A percentile compares a stretch with the other conserved stretches of the same genome.
Conservation (phyloP, 1,140 invertebrate genomes). For the Heliconius nattereri region DNA sequence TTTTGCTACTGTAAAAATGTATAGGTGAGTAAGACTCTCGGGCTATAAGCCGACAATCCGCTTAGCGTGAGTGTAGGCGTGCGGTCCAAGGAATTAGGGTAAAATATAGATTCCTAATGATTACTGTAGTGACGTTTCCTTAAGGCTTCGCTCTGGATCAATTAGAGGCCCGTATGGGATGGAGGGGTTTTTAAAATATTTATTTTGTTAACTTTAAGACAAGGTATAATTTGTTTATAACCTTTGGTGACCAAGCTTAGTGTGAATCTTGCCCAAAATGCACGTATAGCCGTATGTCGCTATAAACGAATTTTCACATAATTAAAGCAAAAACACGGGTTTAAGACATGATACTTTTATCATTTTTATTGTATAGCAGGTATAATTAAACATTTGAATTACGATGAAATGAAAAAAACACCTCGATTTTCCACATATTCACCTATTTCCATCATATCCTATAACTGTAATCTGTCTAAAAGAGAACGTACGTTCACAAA, state of each 20-base stretch:
- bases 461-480: slow-evolving; percentile 30
- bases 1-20: slow-evolving; percentile 72
- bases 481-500: slow-evolving; percentile 33
- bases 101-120: slow-evolving; percentile 66
- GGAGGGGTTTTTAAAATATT: background rate
- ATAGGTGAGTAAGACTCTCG: slow-evolving; percentile 67
- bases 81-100: slow-evolving; percentile 63
- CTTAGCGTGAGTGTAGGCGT: slow-evolving; percentile 65
- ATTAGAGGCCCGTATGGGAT: background rate
- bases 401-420: no score
- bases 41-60: slow-evolving; percentile 76
- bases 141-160: slow-evolving; percentile 16
- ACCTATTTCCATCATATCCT: no score
- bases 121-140: slow-evolving; percentile 25
- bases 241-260: background rate
- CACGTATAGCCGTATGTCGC: no score
- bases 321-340: no score
- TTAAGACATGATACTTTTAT: no score
- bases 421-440: background rate
- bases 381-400: no score
- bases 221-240: background rate
- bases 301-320: background rate
- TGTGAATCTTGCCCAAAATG: background rate
- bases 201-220: background rate
- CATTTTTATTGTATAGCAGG: no score